Base-by-base conservation (phyloP, 2,888 invertebrate genomes). In the Salpingus planirostris region DNA sequence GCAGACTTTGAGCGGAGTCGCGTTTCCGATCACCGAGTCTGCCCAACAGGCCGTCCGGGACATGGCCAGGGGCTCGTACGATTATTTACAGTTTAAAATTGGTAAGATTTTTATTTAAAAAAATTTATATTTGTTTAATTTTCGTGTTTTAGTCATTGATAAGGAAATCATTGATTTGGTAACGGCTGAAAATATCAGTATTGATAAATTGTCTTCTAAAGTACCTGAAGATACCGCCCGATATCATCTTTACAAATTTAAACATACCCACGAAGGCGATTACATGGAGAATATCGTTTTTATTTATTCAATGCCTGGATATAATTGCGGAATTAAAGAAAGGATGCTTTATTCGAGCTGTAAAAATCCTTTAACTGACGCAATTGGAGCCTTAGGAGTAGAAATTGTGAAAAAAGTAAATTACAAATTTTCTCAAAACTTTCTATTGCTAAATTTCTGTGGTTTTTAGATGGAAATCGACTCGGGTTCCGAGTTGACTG, bases 331-430 rank as follows among this genome's bases (percentile, higher is more conserved):
- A 41, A 91, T 99, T 50, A 96, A 92, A 57, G 97, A 98, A 62
- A 73, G 96, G 48, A 99, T 98, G 98, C 71, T 98, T 60, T 98
- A 97, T 65, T 96, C 97, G 1, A 95, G 95, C 55, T 96, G 96
- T 66, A 97, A 96, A 65, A 87, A 80, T 38, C 89, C 92, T 11
- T 78, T 98, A 43, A 69, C 93, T 31, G 85, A 88, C 42, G 77
- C 80, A 11, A 79, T 96, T 40, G 78, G 86, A 52, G 75, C 76
- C 28, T 66, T 87, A 52, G 87, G 87, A 15, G 66, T 95, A 8
- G 76, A 76, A 42, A 76, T 97, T 47, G 74, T 71, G 1, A 95
- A 93, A 69, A 86, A 91, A 76, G 96, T 95, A 62, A 65, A 69
- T 15, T 15, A n/a, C n/a, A n/a, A n/a, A n/a, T n/a, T n/a, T n/a